Conservation (phyloP, 2,797 vertebrate species). For the Carapus acus region DNA sequence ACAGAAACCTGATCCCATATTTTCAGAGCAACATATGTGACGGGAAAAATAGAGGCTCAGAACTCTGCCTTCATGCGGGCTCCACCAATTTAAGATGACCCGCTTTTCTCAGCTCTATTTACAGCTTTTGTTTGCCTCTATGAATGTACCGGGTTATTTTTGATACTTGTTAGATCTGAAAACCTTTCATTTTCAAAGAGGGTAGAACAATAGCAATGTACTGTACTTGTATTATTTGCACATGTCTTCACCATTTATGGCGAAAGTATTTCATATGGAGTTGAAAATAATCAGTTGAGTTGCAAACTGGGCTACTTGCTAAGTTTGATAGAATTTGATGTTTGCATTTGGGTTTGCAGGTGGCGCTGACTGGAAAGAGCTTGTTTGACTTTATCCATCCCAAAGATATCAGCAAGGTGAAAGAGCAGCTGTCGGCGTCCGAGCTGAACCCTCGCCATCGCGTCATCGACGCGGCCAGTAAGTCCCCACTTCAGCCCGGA, state of each 20-base stretch:
- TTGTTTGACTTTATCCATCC: conserved; percentile 94
- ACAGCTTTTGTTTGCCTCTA: neutral
- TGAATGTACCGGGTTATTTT: too few species aligned
- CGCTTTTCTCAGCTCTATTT: neutral
- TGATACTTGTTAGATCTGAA: too few species aligned
- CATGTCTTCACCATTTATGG: too few species aligned
- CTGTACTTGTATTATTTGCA: too few species aligned
- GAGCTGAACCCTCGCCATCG: conserved; percentile 82
- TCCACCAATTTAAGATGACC: neutral
- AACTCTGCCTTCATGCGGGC: neutral
- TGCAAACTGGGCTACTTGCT: too few species aligned
- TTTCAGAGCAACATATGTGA: conserved; percentile 11
- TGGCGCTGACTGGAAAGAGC: conserved; percentile 92
- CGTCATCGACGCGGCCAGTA: conserved; percentile 89
- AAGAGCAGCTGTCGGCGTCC: conserved; percentile 91
- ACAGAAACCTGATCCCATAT: conserved; percentile 17
- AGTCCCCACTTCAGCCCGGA: conserved; percentile 38
- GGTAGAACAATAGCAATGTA: too few species aligned
- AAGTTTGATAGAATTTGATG: too few species aligned
- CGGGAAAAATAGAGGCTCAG: neutral
- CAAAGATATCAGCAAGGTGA: conserved; percentile 97
- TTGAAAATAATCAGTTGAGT: too few species aligned
- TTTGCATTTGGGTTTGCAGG: conserved; percentile 61
- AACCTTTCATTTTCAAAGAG: too few species aligned
- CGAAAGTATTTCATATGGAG: too few species aligned